Evolutionary conservation across 2,888 invertebrate species (phyloP).

Genomic region (Dioctria linearis): DNA sequence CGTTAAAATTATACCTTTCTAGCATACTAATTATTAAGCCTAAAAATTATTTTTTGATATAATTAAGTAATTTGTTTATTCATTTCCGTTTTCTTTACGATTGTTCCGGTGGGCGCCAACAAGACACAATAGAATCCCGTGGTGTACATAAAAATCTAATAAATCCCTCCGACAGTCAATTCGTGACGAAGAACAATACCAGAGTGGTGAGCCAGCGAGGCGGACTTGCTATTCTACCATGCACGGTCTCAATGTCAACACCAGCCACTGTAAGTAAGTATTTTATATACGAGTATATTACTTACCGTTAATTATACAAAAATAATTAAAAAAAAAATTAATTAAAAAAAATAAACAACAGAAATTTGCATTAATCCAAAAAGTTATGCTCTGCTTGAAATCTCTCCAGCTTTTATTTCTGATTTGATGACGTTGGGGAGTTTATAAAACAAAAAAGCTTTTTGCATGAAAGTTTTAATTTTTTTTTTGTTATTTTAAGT

Average conservation of each 20-base stretch:
- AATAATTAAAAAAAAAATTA: constrained; percentile 21
- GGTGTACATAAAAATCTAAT: constrained; percentile 60
- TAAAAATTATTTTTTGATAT: constrained; percentile 21
- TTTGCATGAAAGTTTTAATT: no score
- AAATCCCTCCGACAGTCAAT: constrained; percentile 60
- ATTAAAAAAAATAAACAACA: constrained; percentile 2
- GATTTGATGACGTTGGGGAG: no score
- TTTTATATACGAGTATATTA: constrained; percentile 57
- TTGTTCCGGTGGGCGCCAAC: neutral
- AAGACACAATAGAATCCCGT: constrained; percentile 55
- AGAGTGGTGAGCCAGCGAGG: constrained; percentile 60
- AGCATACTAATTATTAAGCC: neutral
- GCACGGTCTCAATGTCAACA: constrained; percentile 60
- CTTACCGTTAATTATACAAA: constrained; percentile 31
- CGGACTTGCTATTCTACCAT: constrained; percentile 60
- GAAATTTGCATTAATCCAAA: no score
- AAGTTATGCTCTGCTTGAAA: no score
- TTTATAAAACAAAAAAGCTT: no score
- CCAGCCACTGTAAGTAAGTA: constrained; percentile 62
- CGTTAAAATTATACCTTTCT: neutral
- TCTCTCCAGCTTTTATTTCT: no score
- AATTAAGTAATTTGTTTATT: constrained; percentile 32
- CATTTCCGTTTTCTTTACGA: constrained; percentile 34
- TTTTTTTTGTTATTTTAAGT: no score
- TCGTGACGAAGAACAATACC: constrained; percentile 60